Base-by-base conservation (phyloP, 2,113 vertebrate species). In the Danionella cerebrum region DNA sequence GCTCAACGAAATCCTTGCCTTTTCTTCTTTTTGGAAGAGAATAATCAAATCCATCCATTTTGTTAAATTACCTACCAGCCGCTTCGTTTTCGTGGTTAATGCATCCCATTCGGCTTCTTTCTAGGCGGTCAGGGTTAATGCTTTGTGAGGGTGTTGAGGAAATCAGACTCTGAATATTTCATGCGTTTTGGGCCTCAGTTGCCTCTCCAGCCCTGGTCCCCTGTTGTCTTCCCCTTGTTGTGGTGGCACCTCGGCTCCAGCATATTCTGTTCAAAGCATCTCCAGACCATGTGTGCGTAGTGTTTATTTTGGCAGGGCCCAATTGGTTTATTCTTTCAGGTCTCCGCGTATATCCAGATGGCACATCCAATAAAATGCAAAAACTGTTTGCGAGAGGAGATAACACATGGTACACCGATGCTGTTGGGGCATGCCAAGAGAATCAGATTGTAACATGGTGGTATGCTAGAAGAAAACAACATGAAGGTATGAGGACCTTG, bases 361-460 rank as follows among this genome's bases (percentile, higher is more conserved):
- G 33, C 55, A 33, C 8, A 19, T 50, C 41, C 35, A 3, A 51
- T 58, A 41, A 44, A 42, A 54, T 41, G 67, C 66, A 70, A 63
- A 52, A 52, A 41, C 22, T 58, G 67, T 62, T 72, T 67, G 35
- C 70, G 48, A 58, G 60, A 58, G 27, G 24, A 38, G 52, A 70
- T 65, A 35, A 51, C 41, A 47, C 54, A 62, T 24, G 52, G 38
- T 67, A 36, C 21, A 38, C 50, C 68, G 64, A 72, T 76, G 58
- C 64, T 73, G 57, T 76, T 19, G 16, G 41, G 60, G 69, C 58
- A 64, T 71, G 68, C 48, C 71, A 57, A 52, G 11, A 44, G 38
- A 58, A 76, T 79, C 59, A 66, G 71, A 76, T 72, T 42, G 69
- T 51, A 65, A 51, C 45, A 54, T 59, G 18, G 16, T 64, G 58